phyloP scores from a whole-genome alignment of 2,113 vertebrate genomes.

The Cyprinodon variegatus region DNA sequence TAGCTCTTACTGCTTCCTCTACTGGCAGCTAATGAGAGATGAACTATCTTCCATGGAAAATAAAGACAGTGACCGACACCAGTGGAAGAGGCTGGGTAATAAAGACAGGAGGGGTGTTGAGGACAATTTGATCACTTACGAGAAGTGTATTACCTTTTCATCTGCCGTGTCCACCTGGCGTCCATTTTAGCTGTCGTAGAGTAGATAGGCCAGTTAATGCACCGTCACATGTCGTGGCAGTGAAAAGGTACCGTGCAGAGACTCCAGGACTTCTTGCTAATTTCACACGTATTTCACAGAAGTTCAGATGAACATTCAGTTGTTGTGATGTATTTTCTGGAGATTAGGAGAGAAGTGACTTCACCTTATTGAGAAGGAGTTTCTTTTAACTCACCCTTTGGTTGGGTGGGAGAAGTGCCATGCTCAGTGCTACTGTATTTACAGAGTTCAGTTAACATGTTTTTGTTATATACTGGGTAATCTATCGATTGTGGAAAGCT shows the following conservation, averaged over 20 bases:
- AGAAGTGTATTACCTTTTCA: conserved; percentile 71
- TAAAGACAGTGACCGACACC: conserved; percentile 61
- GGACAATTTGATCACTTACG: conserved; percentile 70
- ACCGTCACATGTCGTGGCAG: conserved; percentile 64
- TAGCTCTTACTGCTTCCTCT: conserved; percentile 48
- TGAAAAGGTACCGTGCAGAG: conserved; percentile 49
- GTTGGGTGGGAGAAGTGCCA: neutral
- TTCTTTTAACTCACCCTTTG: conserved; percentile 21
- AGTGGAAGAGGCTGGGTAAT: conserved; percentile 59
- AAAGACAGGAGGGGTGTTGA: conserved; percentile 65
- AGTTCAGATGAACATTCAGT: conserved; percentile 61
- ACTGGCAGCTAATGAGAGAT: conserved; percentile 72
- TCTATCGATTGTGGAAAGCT: no score
- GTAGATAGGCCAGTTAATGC: conserved; percentile 45
- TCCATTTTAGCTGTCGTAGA: conserved; percentile 65
- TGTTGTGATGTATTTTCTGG: conserved; percentile 59
- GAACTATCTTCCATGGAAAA: conserved; percentile 61
- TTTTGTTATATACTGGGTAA: neutral
- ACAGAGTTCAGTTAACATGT: neutral
- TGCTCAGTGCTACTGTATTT: neutral
- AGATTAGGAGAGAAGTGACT: conserved; percentile 55
- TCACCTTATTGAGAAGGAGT: conserved; percentile 19
- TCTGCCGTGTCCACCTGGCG: conserved; percentile 42
- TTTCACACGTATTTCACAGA: conserved; percentile 75
- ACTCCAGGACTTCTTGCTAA: conserved; percentile 56